Evolutionary conservation across 2,888 invertebrate species (phyloP), one percentile per base, ranked within the genome.

Genomic region (Pyrrhia umbra): DNA sequence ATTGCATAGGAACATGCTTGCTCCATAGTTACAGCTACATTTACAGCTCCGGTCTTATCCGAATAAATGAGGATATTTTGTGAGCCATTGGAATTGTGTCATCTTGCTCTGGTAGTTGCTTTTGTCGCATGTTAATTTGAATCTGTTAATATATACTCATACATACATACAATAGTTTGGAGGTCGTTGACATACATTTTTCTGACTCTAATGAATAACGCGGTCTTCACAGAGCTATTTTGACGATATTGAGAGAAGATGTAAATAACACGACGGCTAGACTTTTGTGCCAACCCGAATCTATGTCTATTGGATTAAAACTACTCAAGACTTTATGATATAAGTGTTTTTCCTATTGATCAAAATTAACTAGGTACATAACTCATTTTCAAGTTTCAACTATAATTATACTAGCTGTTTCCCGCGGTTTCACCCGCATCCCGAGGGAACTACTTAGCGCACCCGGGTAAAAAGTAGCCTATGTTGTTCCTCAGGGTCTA

Each of bases 141-240:
- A 49, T 69, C 52, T 40, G 43, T 49, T 75, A 40, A 61, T 75
- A 30, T 45, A 42, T 57, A 16, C 40, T 20, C 20, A 39, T 54
- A 50, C 45, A 55, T n/a, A n/a, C n/a, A n/a, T n/a, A n/a, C n/a
- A 70, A 70, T 68, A 75, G 50, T 75, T 63, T 50, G 25, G 65
- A 76, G 76, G 72, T 58, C 72, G n/a, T 71, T 76, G 71, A 55
- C 71, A 46, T 25, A 75, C 21, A 51, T 75, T 57, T 75, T 51
- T 70, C 21, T 49, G 15, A 42, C 23, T 18, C 6, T 25, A 45
- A 27, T 34, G 25, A 15, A 21, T 40, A 39, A 39, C 15, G 27
- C 8, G 16, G 34, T 18, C 23, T 25, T 0, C 27, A 6, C 18
- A 9, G 8, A 47, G 18, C 27, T 42, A 39, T 68, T 60, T 60